Evolutionary conservation across 2,113 vertebrate species (phyloP).

Genomic region (Tupaia tana): DNA sequence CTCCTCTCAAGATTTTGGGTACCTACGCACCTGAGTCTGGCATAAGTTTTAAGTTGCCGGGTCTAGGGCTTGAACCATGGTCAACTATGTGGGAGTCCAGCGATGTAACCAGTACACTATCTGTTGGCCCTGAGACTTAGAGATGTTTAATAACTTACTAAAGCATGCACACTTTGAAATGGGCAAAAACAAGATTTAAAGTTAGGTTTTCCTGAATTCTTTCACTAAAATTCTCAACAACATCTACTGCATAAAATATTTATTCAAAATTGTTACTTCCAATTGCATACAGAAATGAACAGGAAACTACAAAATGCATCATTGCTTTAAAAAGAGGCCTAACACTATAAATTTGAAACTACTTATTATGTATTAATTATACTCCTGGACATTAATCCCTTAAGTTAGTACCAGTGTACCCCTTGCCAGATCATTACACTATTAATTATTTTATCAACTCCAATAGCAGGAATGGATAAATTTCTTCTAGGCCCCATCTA

Average conservation of each 20-base stretch:
- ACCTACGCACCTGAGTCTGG: too few relatives aligned
- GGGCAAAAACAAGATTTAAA: slow-evolving; percentile 1
- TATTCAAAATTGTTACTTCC: background rate
- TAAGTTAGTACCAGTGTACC: background rate
- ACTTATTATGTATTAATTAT: background rate
- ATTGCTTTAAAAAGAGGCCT: background rate
- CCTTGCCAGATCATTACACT: background rate
- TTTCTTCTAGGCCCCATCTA: background rate
- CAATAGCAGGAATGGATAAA: background rate
- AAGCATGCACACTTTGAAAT: background rate
- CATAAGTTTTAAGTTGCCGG: too few relatives aligned
- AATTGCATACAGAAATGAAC: background rate
- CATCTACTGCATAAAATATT: background rate
- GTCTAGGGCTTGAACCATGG: too few relatives aligned
- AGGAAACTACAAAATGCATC: background rate
- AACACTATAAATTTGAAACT: background rate
- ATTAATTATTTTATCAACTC: background rate
- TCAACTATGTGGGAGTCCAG: too few relatives aligned
- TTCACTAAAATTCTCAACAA: background rate
- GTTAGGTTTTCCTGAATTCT: background rate
- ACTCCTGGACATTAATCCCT: background rate
- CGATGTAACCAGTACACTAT: too few relatives aligned
- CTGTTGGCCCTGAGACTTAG: background rate
- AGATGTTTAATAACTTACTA: background rate
- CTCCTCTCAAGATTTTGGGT: too few relatives aligned